These are phyloP conservation scores for Agrotis segetum DNA, from an alignment of 2,888 invertebrate genomes.

Conservation along the genomic window DNA sequence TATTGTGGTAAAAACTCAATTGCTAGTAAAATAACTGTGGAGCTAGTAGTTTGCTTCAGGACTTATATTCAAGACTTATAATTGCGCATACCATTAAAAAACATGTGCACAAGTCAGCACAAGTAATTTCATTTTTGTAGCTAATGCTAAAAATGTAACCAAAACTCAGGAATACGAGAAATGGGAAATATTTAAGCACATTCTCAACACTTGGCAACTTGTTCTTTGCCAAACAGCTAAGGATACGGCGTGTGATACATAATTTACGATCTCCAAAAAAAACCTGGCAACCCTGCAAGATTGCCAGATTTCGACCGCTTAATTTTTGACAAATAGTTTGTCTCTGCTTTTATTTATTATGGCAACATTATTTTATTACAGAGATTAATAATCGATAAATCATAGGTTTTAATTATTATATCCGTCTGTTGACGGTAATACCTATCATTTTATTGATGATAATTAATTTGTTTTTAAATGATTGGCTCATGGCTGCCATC, in stretches of 20 bases:
- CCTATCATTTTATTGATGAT: constrained; percentile 52
- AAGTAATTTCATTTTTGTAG: not conserved
- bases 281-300: constrained; percentile 61
- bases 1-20: not conserved
- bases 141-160: constrained; percentile 35
- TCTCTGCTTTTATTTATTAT: constrained; percentile 63
- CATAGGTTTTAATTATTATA: constrained; percentile 47
- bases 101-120: no score
- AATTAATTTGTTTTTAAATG: constrained; percentile 48
- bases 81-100: no score
- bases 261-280: constrained; percentile 60
- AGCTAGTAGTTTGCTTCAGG: not conserved
- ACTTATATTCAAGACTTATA: no score
- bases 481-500: constrained; percentile 50
- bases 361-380: constrained; percentile 60
- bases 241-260: constrained; percentile 55
- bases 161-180: constrained; percentile 13
- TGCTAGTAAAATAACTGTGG: no score
- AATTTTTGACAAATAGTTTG: constrained; percentile 71
- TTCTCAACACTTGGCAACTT: constrained; percentile 58
- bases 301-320: constrained; percentile 67
- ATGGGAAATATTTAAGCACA: constrained; percentile 55
- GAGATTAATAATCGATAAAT: constrained; percentile 70
- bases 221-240: constrained; percentile 59
- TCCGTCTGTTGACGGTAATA: constrained; percentile 53